These are phyloP conservation scores for Corbicula japonica DNA, from an alignment of 2,888 invertebrate species.

Conservation along the genomic window DNA sequence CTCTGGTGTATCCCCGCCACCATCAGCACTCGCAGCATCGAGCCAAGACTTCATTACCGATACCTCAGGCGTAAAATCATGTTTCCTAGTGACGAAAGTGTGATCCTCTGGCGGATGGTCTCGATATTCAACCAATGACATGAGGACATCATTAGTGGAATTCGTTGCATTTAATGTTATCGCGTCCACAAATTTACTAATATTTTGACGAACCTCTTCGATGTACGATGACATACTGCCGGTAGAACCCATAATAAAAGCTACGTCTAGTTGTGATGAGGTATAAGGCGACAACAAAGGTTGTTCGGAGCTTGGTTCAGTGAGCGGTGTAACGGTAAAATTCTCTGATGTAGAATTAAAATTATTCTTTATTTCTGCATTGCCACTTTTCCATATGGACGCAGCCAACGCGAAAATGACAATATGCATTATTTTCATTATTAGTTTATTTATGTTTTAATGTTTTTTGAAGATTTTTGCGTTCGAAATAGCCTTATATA, in stretches of 20 bases:
- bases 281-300: too few species aligned
- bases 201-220: neutral
- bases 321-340: too few species aligned
- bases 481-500: too few species aligned
- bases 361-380: too few species aligned
- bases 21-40: neutral
- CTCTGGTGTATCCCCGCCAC: slow-evolving; percentile 25
- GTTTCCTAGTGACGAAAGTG: slow-evolving; percentile 11
- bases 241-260: slow-evolving; percentile 22
- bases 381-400: too few species aligned
- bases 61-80: slow-evolving; percentile 18
- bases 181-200: slow-evolving; percentile 9
- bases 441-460: too few species aligned
- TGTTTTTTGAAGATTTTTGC: too few species aligned
- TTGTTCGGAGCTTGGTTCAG: too few species aligned
- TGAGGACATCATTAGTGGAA: neutral
- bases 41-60: slow-evolving; percentile 23
- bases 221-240: slow-evolving; percentile 31
- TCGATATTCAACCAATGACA: slow-evolving; percentile 19
- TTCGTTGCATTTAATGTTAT: neutral
- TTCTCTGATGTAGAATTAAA: too few species aligned
- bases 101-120: slow-evolving; percentile 20
- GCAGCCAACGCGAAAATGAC: too few species aligned
- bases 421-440: too few species aligned
- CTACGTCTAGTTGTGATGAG: too few species aligned